Evolutionary conservation across 2,113 vertebrate species (phyloP), one percentile per base, ranked within the genome.

Genomic region (Cathartes aura): DNA sequence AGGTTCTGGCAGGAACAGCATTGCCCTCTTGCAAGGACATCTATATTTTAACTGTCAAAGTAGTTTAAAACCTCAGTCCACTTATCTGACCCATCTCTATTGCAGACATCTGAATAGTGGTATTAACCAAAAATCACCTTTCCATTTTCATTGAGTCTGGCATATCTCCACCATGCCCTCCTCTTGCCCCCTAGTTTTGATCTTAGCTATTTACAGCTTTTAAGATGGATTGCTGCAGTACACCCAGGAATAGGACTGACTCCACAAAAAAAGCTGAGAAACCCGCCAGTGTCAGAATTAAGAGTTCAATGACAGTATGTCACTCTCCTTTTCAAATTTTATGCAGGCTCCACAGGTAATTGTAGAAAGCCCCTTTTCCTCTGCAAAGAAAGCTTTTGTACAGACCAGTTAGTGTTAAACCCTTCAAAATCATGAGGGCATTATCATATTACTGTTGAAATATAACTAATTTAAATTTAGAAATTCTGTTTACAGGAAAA

Each of bases 111-210:
- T 66, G 26, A 64, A 48, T 19, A 75, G 14, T 13, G 6, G 16
- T 71, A 79, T 71, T 95, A 85, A 91, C 6, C 11, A 93, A 91
- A 91, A 91, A 85, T 52, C n/a, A 75, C 20, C 16, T 87, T 93
- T 89, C 36, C 1, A 4, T 42, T 91, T 91, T 63, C 52, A 36
- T 5, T 84, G 60, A 78, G 32, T 40, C 63, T 66, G 47, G 15
- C 8, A 2, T n/a, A 22, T 71, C 11, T 84, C 32, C 80, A 53
- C 15, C 0, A 1, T 64, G 21, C 15, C n/a, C 7, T 86, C 8
- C 10, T 80, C 43, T 76, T 38, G 0, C 16, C 18, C 86, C 11
- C 22, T 12, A 53, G 17, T 66, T 82, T 86, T 74, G 55, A 84
- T 81, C 58, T 78, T 48, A 86, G 50, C 27, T 90, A 82, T 52